These are phyloP conservation scores for Punctoribates punctum DNA, from an alignment of 2,888 invertebrate species.

Conservation along the genomic window DNA sequence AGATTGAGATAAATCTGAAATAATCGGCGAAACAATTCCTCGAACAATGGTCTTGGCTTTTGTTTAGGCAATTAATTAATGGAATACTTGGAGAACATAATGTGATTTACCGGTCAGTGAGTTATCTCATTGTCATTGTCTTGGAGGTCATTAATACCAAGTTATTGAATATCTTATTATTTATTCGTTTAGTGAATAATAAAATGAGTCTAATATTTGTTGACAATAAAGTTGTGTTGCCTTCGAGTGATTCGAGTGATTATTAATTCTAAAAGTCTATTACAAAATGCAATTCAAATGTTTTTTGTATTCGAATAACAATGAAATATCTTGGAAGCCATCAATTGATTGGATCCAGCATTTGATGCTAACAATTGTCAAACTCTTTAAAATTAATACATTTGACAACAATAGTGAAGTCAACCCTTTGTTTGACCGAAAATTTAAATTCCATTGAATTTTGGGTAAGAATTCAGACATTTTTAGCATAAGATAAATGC, in stretches of 20 bases:
- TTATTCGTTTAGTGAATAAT: not conserved
- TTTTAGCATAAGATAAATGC: not conserved
- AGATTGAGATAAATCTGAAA: not conserved
- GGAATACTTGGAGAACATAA: not conserved
- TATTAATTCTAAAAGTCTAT: not conserved
- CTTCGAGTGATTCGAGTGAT: not conserved
- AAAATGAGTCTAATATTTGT: conserved; percentile 1
- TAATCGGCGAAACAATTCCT: not conserved
- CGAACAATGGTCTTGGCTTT: not conserved
- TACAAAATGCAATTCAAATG: not conserved
- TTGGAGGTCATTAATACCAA: conserved; percentile 19
- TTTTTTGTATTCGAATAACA: not conserved
- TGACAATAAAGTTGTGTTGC: conserved; percentile 12
- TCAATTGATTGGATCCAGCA: not conserved
- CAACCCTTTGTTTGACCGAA: conserved; percentile 2
- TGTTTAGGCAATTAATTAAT: not conserved
- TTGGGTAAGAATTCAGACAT: not conserved
- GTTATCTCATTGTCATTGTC: conserved; percentile 7
- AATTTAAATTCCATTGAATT: not conserved
- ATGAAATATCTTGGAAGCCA: not conserved
- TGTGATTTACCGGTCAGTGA: conserved; percentile 13
- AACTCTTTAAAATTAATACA: not conserved
- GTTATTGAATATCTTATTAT: conserved; percentile 2
- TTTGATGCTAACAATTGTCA: not conserved
- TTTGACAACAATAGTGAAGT: not conserved